phyloP scores from a whole-genome alignment of 1,140 invertebrate genomes.

The Zaprionus africanus region DNA sequence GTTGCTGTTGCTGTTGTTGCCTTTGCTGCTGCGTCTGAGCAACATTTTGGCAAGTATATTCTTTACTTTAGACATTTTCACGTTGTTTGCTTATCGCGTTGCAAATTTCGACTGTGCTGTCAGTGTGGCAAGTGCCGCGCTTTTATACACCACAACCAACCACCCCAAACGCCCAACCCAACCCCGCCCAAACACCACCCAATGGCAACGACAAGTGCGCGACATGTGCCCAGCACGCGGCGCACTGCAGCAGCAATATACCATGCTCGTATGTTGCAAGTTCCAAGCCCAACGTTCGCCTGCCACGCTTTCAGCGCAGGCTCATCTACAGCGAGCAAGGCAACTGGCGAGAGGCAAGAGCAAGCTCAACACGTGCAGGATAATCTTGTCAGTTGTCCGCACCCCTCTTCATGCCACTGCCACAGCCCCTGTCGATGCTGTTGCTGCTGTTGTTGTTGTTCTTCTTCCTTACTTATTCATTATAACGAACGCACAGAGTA shows the following conservation, averaged over 20 bases:
- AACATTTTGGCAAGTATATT: constrained; percentile 72
- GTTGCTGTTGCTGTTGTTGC: background rate
- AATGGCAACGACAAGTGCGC: constrained; percentile 69
- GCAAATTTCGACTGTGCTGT: constrained; percentile 58
- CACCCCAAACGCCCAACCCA: constrained; percentile 38
- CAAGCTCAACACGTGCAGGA: constrained; percentile 81
- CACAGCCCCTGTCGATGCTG: constrained; percentile 24
- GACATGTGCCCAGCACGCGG: constrained; percentile 71
- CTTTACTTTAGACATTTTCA: constrained; percentile 68
- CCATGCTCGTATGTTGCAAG: constrained; percentile 1
- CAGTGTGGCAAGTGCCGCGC: constrained; percentile 52
- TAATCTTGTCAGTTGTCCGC: constrained; percentile 60
- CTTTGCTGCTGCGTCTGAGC: constrained; percentile 46
- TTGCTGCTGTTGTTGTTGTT: constrained; percentile 23
- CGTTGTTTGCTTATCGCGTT: constrained; percentile 50
- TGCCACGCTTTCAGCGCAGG: constrained; percentile 73
- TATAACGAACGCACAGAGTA: constrained; percentile 72
- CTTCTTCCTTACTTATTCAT: constrained; percentile 62
- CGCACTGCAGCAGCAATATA: constrained; percentile 29
- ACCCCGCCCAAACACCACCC: constrained; percentile 41
- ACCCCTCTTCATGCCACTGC: constrained; percentile 44
- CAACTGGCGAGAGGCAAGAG: constrained; percentile 32
- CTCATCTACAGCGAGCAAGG: constrained; percentile 11
- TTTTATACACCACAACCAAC: constrained; percentile 55
- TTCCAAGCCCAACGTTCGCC: constrained; percentile 60